Evolutionary conservation across 2,797 vertebrate genomes (phyloP), one percentile per base, ranked within the genome.

Genomic region (Psittacula echo): DNA sequence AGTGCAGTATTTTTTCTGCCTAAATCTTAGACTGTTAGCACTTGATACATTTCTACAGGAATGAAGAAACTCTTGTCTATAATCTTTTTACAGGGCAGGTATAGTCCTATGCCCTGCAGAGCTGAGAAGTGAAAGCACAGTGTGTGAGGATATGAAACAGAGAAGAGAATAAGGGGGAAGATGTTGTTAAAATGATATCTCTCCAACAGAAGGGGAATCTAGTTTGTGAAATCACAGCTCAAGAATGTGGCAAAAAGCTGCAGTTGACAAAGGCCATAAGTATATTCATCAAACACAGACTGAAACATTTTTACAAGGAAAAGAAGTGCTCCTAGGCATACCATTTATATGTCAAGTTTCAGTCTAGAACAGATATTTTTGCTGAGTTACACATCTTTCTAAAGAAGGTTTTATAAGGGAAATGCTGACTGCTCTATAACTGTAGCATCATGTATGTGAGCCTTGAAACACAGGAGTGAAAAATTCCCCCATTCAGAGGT

Each of bases 221-320:
- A 73, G 71, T 51, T 91, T 92, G 89, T 95, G 92, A 94, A 97
- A 95, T 94, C 88, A 91, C 78, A 91, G 72, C 87, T 94, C 83
- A 71, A 80, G 79, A 91, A 92, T 71, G 91, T 83, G 87, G 73
- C 79, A 92, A 92, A 94, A 95, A 79, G 21, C 88, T 91, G 48
- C 61, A 75, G 77, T 66, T 95, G 94, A 96, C 96, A 96, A 95
- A 95, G 93, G 93, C 94, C 76, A 9, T 95, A 93, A 93, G 80
- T 92, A 89, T 92, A 93, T 93, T 96, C 92, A 94, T 95, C 92
- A 89, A 94, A 96, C 92, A 96, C 44, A 72, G 77, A 60, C 85
- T 85, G 79, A 88, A 97, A 96, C 78, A 72, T 93, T 91, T 93
- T 95, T 93, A 91, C 90, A 96, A 94, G 89, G 82, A 86, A 68